Conservation (phyloP, 2,113 vertebrate species). For the Todiramphus saurophagus region DNA sequence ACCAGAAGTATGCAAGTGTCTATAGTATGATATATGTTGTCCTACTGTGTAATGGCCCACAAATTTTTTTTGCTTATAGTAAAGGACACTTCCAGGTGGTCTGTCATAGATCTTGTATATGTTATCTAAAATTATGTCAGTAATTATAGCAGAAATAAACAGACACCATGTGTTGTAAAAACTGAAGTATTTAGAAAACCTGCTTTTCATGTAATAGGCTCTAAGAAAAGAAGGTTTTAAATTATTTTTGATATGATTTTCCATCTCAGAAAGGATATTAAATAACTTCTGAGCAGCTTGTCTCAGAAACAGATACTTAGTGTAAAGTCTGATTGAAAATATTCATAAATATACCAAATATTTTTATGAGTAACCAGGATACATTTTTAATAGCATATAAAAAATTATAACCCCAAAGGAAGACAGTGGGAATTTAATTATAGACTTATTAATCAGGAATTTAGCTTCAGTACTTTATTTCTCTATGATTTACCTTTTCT, state of each 20-base stretch:
- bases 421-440: not conserved
- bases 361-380: not conserved
- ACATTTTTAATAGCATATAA: not conserved
- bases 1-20: not conserved
- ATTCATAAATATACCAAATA: not conserved
- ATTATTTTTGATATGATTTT: not conserved
- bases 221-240: not conserved
- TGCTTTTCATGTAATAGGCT: not conserved
- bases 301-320: constrained; percentile 8
- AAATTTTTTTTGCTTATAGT: not conserved
- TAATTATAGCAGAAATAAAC: not conserved
- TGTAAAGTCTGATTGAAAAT: not conserved
- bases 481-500: not conserved
- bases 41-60: not conserved
- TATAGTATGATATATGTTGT: not conserved
- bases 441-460: not conserved
- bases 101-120: not conserved
- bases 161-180: not conserved
- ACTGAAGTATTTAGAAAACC: not conserved
- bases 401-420: not conserved
- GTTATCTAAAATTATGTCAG: not conserved
- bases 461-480: not conserved
- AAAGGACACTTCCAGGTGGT: not conserved
- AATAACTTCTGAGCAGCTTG: not conserved
- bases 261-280: not conserved